These are phyloP conservation scores for Goniozus legneri DNA, from an alignment of 1,140 invertebrate genomes.

Conservation along the genomic window DNA sequence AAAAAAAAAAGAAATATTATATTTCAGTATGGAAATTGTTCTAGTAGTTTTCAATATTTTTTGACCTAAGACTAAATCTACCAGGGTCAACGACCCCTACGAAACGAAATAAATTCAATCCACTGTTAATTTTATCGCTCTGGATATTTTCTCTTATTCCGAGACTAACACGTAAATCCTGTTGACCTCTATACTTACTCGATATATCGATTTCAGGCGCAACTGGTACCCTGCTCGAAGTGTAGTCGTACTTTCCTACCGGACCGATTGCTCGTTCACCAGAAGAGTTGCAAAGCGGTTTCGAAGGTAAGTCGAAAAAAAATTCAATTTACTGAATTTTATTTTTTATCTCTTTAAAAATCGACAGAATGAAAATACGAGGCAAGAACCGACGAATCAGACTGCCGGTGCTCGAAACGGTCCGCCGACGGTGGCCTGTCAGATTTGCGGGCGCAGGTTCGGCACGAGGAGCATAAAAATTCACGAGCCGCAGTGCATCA, in stretches of 20 bases:
- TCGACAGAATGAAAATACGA: neutral
- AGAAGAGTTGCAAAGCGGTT: constrained; percentile 58
- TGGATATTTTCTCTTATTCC: no score
- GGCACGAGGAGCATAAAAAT: constrained; percentile 69
- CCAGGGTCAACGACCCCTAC: no score
- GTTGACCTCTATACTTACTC: no score
- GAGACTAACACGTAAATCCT: no score
- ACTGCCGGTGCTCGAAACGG: constrained; percentile 1
- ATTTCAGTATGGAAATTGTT: no score
- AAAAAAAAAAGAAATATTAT: no score
- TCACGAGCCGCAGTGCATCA: constrained; percentile 76
- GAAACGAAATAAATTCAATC: no score
- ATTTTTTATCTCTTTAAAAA: no score
- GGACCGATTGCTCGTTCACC: constrained; percentile 65
- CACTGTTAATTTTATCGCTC: no score
- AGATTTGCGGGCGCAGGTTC: constrained; percentile 71
- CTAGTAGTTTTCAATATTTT: no score
- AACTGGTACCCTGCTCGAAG: constrained; percentile 63
- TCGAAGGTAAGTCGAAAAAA: constrained; percentile 52
- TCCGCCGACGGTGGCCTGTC: constrained; percentile 57
- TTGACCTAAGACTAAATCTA: no score
- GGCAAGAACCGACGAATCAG: constrained; percentile 8
- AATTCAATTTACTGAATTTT: no score
- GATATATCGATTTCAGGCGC: constrained; percentile 37
- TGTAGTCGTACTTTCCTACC: constrained; percentile 69